Base-by-base conservation (phyloP, 2,888 invertebrate species). In the Psylliodes chrysocephalus region DNA sequence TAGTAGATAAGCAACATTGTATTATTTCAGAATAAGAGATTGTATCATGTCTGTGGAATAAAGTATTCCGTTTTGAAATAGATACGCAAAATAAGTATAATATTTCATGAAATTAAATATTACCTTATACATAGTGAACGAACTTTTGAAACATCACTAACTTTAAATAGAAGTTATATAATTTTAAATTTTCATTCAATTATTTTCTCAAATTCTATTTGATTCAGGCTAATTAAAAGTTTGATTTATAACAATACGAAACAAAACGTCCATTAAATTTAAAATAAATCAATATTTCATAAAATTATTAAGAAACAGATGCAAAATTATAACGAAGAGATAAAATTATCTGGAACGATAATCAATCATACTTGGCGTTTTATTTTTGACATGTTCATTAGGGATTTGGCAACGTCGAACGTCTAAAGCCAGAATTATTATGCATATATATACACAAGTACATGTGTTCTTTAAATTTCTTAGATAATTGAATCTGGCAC, bases 331-430 rank as follows among this genome's bases (percentile, higher is more conserved):
- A 3, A 6, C n/a, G n/a, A n/a, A 18, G 42, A 42, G 7, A 42
- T 42, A 18, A 42, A 42, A 42, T 42, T 42, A 42, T 42, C 42
- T 42, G 1, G 42, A n/a, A 18, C 18, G 18, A 42, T 42, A 18
- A 42, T 42, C 42, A 42, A 42, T 42, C 42, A 15, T 42, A 42
- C 6, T 42, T 4, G 42, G n/a, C 2, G 17, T 18, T 42, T 17
- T 42, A 7, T 18, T 17, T 42, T 6, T 42, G 42, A 10, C 42
- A 42, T 42, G 17, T 17, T 18, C 18, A 42, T 42, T 42, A 42
- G 17, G 8, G 3, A 42, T 8, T 42, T 42, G 42, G 42, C 42
- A 42, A 42, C 42, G 18, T 10, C 10, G 42, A n/a, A 1, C 18
- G 18, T 42, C 15, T 38, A 38, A 10, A 18, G 42, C 15, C n/a